Base-by-base conservation (phyloP, 1,140 invertebrate genomes). In the Homarus americanus region DNA sequence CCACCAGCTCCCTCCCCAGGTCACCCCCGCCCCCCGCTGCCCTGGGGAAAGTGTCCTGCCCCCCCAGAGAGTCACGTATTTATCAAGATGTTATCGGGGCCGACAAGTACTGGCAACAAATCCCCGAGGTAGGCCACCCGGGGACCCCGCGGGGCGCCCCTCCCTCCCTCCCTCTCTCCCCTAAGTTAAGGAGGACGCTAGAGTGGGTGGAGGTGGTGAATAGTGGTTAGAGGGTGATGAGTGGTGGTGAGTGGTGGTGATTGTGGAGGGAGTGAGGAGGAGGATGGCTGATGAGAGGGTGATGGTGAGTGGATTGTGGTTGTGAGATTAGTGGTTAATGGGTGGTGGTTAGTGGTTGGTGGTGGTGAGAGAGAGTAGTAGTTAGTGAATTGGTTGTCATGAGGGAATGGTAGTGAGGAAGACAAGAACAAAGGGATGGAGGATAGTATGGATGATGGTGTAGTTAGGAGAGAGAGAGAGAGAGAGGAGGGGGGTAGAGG, bases 71-170 rank as follows among this genome's bases (percentile, higher is more conserved):
- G 82, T n/a, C 28, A 15, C 58, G 82, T 63, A 63, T 63, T 66
- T 66, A 66, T 83, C 53, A 83, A 66, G 82, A 66, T 66, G 20
- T 38, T 83, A 66, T 83, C 49, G 38, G 53, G 36, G 34, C 38
- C 58, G 82, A 66, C 53, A 66, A 83, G 82, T 36, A 63, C 79
- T 53, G 44, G 49, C 53, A 53, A 63, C 79, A 63, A 58, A 76
- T 38, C 36, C 82, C 53, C 17, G 24, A n/a, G 49, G 38, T 53
- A 24, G 82, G 82, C 53, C 58, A 4, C 63, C 76, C n/a, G 76
- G 40, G 40, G 28, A 24, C 10, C 28, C 40, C 28, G 0, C 38
- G 24, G 40, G 12, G 63, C 0, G 63, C 12, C n/a, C 44, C 2
- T 5, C 15, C 7, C n/a, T n/a, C n/a, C n/a, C n/a, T n/a, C n/a